These are phyloP conservation scores for Lepidostoma basale DNA, from an alignment of 1,140 invertebrate genomes.

Conservation along the genomic window DNA sequence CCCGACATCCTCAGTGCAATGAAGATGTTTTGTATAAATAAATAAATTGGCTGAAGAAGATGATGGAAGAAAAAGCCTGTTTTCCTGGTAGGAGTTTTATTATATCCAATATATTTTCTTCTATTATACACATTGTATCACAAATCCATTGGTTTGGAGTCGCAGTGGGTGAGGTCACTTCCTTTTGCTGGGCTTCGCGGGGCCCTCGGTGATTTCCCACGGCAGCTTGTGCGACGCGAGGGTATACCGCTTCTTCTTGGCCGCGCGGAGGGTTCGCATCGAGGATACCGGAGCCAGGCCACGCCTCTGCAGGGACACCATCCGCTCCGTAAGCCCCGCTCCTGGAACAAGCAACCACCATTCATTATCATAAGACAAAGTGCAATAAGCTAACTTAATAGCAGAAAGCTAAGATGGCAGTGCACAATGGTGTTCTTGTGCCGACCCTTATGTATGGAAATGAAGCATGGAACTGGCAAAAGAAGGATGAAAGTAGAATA, in stretches of 20 bases:
- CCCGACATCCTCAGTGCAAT: neutral
- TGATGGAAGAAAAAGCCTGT: neutral
- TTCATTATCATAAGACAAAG: neutral
- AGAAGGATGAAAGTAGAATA: neutral
- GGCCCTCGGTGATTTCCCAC: conserved; percentile 37
- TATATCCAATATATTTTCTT: neutral
- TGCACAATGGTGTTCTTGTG: too few relatives aligned
- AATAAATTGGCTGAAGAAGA: neutral
- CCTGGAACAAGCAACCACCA: conserved; percentile 15
- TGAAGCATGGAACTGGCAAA: neutral
- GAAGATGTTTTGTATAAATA: neutral
- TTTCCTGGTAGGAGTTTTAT: neutral
- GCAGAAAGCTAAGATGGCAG: too few relatives aligned
- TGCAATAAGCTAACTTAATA: too few relatives aligned
- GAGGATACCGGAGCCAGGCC: conserved; percentile 37
- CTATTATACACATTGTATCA: neutral
- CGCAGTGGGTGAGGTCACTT: neutral
- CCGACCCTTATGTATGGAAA: too few relatives aligned
- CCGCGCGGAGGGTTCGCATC: conserved; percentile 9
- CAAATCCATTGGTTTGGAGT: neutral
- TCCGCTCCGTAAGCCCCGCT: conserved; percentile 31
- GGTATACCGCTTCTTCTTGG: conserved; percentile 35
- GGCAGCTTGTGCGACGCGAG: conserved; percentile 39
- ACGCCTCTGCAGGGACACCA: conserved; percentile 35
- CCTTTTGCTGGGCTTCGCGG: conserved; percentile 32